Conservation (phyloP, 1,140 invertebrate species). For the Drosophila nannoptera region DNA sequence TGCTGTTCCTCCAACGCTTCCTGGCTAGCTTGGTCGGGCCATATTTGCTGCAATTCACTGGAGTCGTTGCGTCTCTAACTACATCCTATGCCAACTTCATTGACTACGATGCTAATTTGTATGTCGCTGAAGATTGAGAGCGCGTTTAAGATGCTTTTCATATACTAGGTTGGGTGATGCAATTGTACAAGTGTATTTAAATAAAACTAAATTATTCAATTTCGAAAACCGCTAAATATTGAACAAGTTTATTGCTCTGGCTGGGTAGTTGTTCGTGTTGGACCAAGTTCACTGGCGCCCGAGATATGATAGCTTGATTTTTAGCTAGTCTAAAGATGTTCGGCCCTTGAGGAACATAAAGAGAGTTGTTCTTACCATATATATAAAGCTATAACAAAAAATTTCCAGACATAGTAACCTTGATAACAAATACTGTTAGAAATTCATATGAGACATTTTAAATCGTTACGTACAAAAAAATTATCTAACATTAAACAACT, state of each 20-base stretch:
- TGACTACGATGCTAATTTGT: constrained; percentile 38
- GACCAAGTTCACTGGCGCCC: too few relatives aligned
- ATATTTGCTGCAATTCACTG: constrained; percentile 13
- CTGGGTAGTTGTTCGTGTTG: too few relatives aligned
- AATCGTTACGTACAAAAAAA: constrained; percentile 19
- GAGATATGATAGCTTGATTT: too few relatives aligned
- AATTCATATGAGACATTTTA: constrained; percentile 1
- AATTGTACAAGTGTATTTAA: too few relatives aligned
- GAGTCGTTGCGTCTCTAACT: constrained; percentile 3
- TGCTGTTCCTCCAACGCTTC: constrained; percentile 30
- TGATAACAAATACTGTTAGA: not conserved
- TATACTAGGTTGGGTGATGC: too few relatives aligned
- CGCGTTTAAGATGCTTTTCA: not conserved
- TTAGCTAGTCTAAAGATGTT: too few relatives aligned
- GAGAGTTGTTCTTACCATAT: too few relatives aligned
- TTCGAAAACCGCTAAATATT: not conserved
- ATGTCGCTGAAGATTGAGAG: constrained; percentile 1
- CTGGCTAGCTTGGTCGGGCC: constrained; percentile 1
- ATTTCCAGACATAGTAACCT: constrained; percentile 13
- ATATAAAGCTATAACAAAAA: not conserved
- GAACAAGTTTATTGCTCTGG: too few relatives aligned
- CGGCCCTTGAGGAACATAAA: too few relatives aligned
- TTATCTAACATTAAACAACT: constrained; percentile 18
- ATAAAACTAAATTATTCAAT: not conserved
- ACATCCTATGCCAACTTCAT: constrained; percentile 18